Conservation (phyloP, 1,140 invertebrate genomes). For the Halesus radiatus region DNA sequence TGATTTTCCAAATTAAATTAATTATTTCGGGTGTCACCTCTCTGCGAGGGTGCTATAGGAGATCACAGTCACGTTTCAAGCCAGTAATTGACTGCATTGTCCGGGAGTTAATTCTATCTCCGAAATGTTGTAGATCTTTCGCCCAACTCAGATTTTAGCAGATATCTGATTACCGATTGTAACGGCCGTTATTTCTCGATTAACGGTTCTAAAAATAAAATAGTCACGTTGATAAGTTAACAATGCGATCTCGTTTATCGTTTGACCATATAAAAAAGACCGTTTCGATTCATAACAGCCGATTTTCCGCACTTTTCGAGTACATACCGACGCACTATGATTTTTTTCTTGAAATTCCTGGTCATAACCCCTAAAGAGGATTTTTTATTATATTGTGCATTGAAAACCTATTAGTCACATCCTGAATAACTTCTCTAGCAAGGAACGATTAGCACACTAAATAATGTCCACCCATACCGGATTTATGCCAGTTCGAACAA, state of each 20-base stretch:
- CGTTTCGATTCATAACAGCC: neutral
- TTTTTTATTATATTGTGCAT: no score
- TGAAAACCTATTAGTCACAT: no score
- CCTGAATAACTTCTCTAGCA: no score
- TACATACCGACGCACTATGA: no score
- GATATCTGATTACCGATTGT: slow-evolving; percentile 28
- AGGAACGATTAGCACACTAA: no score
- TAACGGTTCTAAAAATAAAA: slow-evolving; percentile 26
- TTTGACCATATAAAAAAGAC: slow-evolving; percentile 2
- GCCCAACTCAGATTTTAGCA: slow-evolving; percentile 6
- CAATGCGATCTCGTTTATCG: slow-evolving; percentile 18
- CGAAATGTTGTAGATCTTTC: slow-evolving; percentile 11
- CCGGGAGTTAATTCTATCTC: slow-evolving; percentile 6
- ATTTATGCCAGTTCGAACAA: no score
- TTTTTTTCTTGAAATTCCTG: no score
- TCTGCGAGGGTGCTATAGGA: neutral
- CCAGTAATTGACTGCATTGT: slow-evolving; percentile 12
- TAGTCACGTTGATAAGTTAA: slow-evolving; percentile 10
- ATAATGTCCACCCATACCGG: no score
- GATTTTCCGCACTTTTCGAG: slow-evolving; percentile 3
- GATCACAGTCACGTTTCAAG: slow-evolving; percentile 5
- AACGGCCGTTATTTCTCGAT: slow-evolving; percentile 28
- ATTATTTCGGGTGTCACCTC: neutral
- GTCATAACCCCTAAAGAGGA: no score
- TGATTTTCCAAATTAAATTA: no score